phyloP scores from a whole-genome alignment of 2,113 vertebrate genomes.

The Boulengeromyrus knoepffleri region DNA sequence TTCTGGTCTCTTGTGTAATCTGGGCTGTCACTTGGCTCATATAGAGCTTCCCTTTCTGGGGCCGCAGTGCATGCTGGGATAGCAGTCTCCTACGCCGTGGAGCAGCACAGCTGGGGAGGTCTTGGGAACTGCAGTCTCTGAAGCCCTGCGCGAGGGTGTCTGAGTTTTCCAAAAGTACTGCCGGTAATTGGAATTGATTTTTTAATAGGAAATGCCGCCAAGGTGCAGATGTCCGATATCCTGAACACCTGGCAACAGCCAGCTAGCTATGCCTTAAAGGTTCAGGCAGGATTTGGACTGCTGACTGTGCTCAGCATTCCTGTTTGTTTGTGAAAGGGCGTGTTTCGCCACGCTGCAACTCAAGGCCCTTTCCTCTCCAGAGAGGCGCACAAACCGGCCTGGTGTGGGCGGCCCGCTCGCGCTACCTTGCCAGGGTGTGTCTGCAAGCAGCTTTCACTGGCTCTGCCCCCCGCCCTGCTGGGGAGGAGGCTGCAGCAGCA shows the following conservation, averaged over 20 bases:
- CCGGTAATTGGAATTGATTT: neutral
- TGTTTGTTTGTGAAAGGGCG: neutral
- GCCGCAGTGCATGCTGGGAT: conserved; percentile 8
- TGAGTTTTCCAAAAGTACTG: neutral
- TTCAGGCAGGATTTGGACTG: neutral
- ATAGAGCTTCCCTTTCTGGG: neutral
- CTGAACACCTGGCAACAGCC: neutral
- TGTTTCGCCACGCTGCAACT: neutral
- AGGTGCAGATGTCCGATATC: neutral
- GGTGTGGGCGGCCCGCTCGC: neutral
- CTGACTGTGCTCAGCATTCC: neutral
- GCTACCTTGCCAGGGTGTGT: neutral
- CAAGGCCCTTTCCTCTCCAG: neutral
- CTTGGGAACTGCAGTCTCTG: no score
- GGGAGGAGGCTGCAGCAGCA: neutral
- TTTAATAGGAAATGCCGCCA: neutral
- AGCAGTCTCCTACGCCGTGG: neutral
- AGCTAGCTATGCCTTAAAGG: neutral
- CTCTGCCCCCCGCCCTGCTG: neutral
- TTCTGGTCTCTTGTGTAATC: neutral
- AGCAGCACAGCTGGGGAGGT: neutral
- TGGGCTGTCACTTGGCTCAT: neutral
- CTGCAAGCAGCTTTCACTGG: neutral
- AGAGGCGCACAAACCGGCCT: neutral
- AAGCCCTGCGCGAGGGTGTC: neutral